Evolutionary conservation across 1,140 invertebrate species (phyloP), one percentile per base, ranked within the genome.

Genomic region (Zaprionus gabonicus): DNA sequence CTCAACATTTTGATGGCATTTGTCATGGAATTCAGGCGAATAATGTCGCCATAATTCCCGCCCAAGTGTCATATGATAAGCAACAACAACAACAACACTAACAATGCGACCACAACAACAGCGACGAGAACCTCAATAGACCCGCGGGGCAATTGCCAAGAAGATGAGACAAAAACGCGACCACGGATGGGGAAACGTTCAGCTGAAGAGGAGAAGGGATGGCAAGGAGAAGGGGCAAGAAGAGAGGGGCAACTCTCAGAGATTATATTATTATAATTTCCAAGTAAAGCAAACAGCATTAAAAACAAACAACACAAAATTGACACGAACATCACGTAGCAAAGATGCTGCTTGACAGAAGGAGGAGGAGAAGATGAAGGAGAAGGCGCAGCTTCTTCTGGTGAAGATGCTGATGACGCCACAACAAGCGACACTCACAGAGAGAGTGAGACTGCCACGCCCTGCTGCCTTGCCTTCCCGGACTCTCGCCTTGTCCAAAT

Each of bases 241-340:
- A 55, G 46, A 17, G 34, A 55, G 36, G 27, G n/a, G 23, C 46
- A 51, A 25, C 46, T 12, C 38, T n/a, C 70, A 78, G 75, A 82
- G 84, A 87, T 88, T 88, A 88, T 88, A 90, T 90, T 88, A 90
- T 88, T 88, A 90, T 88, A 88, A 88, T 88, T 90, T 87, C 84
- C 81, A 79, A 88, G 84, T 84, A 88, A 88, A 62, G 71, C 78
- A 90, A 88, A 90, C 78, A 85, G 84, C 76, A 78, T 81, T 58
- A 82, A 80, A 85, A 85, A 84, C 83, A 84, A 83, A 81, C 76
- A 83, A 82, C 82, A 82, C 82, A 88, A 82, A 46, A 91, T 91
- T 91, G 88, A 88, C 87, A 91, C 88, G 87, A 91, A 91, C 79
- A 84, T 67, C 87, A 91, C 87, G 87, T 91, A 91, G 87, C 87